Evolutionary conservation across 2,888 invertebrate species (phyloP), one percentile per base, ranked within the genome.

Genomic region (Acrobasis consociella): DNA sequence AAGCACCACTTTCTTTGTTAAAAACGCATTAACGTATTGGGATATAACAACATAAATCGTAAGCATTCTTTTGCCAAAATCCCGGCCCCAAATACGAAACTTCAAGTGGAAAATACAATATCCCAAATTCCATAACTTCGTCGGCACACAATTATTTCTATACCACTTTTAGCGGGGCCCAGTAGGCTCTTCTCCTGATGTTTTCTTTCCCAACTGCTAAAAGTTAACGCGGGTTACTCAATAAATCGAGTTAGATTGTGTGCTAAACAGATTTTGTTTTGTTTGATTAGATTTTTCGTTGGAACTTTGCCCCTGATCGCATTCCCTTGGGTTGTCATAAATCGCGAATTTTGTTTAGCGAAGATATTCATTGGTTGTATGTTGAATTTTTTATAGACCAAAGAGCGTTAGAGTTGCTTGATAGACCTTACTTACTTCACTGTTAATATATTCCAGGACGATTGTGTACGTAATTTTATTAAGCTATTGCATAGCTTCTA

Each of bases 231-330:
- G 50, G 64, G 17, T 51, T 53, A 62, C 64, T 51, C 62, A 53
- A 62, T 62, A 68, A 68, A 71, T 71, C 63, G 63, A 71, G 71
- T 71, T 71, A 69, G 31, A 17, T 58, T 60, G 62, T 65, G 62
- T 58, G 62, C 65, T 66, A 62, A 67, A 64, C 65, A 67, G 62
- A 66, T 69, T 70, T 67, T 66, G 66, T 68, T 68, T 65, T 67
- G 67, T 67, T 65, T 69, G 68, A 71, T 69, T 67, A 63, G 71
- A 65, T 67, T 65, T 64, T 53, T 63, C 58, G 38, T 42, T 53
- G 53, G 16, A 65, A 65, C 64, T 67, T 63, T 16, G 62, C 17
- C 49, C 9, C 56, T 31, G 62, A 63, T 67, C 64, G 61, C 64
- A 51, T 10, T 50, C 59, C 39, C 59, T 50, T 13, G 59, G 49